Evolutionary conservation across 2,113 vertebrate species (phyloP).

Genomic region (Cichladusa arquata): DNA sequence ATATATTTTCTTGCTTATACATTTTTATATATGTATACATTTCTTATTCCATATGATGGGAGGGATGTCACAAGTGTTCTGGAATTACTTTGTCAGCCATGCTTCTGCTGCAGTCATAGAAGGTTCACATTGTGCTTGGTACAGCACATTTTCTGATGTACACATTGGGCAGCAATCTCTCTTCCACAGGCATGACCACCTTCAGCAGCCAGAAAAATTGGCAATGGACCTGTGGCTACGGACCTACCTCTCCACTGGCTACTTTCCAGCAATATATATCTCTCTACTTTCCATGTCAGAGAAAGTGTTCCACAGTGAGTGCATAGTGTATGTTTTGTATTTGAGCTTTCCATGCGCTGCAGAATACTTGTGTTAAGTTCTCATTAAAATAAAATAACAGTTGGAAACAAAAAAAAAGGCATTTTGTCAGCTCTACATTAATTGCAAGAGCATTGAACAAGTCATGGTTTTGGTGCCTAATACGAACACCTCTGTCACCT

Average conservation of each 20-base stretch:
- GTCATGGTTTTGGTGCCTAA: not conserved
- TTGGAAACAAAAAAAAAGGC: not conserved
- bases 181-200: not conserved
- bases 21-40: not conserved
- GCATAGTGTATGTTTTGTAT: not conserved
- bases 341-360: not conserved
- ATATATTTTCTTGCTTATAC: not conserved
- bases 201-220: not conserved
- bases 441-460: not conserved
- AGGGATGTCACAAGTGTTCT: not conserved
- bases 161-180: not conserved
- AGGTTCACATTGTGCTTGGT: not conserved
- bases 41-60: not conserved
- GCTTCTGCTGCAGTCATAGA: not conserved
- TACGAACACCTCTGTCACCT: not conserved
- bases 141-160: not conserved
- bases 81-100: not conserved
- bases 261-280: not conserved
- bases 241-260: not conserved
- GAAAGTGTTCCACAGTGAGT: not conserved
- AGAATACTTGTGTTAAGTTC: not conserved
- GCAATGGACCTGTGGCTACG: not conserved
- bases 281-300: not conserved
- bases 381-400: not conserved
- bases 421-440: not conserved